phyloP scores from a whole-genome alignment of 1,140 invertebrate genomes.

The Drosophila tropicalis region DNA sequence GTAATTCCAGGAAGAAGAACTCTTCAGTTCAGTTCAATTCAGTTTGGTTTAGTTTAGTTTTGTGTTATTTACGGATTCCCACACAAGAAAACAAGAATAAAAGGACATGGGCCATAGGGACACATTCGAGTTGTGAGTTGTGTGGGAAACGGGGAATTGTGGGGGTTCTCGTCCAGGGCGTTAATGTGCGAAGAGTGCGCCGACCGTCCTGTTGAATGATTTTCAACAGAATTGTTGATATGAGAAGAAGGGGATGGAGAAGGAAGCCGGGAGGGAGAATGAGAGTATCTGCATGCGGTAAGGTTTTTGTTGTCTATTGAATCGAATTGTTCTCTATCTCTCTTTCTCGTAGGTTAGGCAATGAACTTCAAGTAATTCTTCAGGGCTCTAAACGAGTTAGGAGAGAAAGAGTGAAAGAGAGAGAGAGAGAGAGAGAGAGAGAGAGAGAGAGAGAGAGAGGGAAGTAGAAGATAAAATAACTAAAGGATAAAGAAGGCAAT shows the following conservation, averaged over 20 bases:
- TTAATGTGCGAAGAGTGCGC: slow-evolving; percentile 77
- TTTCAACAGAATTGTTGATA: slow-evolving; percentile 63
- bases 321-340: slow-evolving; percentile 1
- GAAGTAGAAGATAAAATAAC: slow-evolving; percentile 4
- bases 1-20: slow-evolving; percentile 56
- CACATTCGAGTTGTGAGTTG: background rate
- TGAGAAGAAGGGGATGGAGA: background rate
- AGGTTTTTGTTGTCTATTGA: slow-evolving; percentile 28
- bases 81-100: slow-evolving; percentile 41
- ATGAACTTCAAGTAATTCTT: slow-evolving; percentile 15
- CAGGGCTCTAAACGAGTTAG: slow-evolving; percentile 7
- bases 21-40: slow-evolving; percentile 39
- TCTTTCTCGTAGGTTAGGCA: background rate
- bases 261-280: background rate
- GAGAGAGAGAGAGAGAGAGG: background rate
- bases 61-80: slow-evolving; percentile 40
- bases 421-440: background rate
- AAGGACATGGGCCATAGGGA: slow-evolving; percentile 44
- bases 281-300: slow-evolving; percentile 17
- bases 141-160: background rate
- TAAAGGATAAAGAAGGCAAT: slow-evolving; percentile 22
- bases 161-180: slow-evolving; percentile 43
- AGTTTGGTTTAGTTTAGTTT: background rate
- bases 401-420: background rate
- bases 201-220: slow-evolving; percentile 59